Evolutionary conservation across 53 echinoderm and acorn worm species (phyloP).

Genomic region (Astropecten irregularis): DNA sequence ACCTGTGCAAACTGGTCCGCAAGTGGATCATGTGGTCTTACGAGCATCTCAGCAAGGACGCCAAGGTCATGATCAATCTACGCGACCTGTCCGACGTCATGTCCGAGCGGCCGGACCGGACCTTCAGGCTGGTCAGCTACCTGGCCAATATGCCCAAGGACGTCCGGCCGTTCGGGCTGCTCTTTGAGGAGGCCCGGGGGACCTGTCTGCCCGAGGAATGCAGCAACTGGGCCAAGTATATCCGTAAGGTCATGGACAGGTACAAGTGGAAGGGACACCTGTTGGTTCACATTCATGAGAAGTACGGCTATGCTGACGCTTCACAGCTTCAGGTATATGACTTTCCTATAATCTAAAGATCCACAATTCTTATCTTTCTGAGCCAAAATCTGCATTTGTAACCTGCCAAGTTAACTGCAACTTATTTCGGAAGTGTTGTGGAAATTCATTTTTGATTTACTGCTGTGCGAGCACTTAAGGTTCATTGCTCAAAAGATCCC

Average conservation of each 20-base stretch:
- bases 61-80: constrained; percentile 63
- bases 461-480: no score
- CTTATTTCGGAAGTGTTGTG: no score
- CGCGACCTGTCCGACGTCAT: constrained; percentile 60
- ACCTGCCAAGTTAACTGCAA: no score
- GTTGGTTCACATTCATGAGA: constrained; percentile 72
- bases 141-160: constrained; percentile 44
- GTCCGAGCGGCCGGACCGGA: constrained; percentile 28
- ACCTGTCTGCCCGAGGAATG: constrained; percentile 54
- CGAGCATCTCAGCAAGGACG: constrained; percentile 39
- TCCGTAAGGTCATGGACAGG: constrained; percentile 68
- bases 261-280: constrained; percentile 67
- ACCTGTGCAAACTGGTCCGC: constrained; percentile 26
- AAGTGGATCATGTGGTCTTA: constrained; percentile 62
- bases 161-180: constrained; percentile 49
- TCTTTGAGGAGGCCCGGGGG: constrained; percentile 62
- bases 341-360: no score
- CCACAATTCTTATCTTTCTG: no score
- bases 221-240: constrained; percentile 62
- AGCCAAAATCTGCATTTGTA: no score
- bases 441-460: no score
- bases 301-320: constrained; percentile 67
- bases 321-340: constrained; percentile 61
- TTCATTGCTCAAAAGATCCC: no score
- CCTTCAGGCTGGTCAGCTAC: constrained; percentile 41